Evolutionary conservation across 2,888 invertebrate genomes (phyloP).

Genomic region (Agrochola lota): DNA sequence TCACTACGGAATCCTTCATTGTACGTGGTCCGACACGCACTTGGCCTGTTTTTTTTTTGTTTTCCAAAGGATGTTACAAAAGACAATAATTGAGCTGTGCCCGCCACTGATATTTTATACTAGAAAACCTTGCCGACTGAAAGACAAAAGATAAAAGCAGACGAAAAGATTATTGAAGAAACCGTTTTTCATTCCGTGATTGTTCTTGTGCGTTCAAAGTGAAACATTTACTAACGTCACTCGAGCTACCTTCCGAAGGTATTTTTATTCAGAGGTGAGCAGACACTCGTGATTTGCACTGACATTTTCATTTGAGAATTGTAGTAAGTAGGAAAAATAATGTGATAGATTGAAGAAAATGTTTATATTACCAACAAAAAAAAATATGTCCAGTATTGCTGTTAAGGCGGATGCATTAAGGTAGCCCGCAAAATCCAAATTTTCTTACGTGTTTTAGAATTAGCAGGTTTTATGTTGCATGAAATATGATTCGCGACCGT

Average conservation of each 20-base stretch:
- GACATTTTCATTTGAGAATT: constrained; percentile 3
- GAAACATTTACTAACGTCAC: constrained; percentile 37
- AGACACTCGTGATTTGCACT: neutral
- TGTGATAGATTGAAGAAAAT: neutral
- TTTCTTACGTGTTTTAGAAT: no score
- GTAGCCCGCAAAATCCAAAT: no score
- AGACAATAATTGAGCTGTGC: neutral
- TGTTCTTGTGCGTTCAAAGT: constrained; percentile 35
- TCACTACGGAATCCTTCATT: no score
- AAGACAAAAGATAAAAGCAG: neutral
- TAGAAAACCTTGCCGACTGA: neutral
- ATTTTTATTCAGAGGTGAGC: constrained; percentile 31
- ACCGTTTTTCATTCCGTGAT: constrained; percentile 14
- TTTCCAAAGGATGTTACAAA: neutral
- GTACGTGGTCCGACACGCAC: no score
- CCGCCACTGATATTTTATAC: neutral
- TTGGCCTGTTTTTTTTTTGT: neutral
- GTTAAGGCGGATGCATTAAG: neutral
- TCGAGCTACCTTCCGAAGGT: neutral
- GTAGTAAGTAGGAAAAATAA: neutral
- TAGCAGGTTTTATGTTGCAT: no score
- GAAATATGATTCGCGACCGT: no score
- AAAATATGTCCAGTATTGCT: neutral
- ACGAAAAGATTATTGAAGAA: constrained; percentile 7
- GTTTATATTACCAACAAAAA: no score